Percentiles rank a stretch among this genome's conserved stretches.
Conservation (phyloP, 2,113 vertebrate genomes). For the Aptenodytes patagonicus region DNA sequence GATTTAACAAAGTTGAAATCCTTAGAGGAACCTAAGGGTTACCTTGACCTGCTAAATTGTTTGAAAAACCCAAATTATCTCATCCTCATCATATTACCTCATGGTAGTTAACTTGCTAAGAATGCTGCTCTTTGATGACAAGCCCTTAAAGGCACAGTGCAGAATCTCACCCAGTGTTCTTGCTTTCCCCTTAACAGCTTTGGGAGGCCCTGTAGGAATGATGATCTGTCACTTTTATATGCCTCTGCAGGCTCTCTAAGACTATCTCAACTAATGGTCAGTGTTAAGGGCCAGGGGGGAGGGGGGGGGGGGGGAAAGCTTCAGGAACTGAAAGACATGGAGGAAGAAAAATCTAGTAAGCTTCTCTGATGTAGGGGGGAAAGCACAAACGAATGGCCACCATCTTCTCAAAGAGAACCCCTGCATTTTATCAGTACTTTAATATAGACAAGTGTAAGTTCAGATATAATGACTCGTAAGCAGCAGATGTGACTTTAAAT, state of each 20-base stretch:
- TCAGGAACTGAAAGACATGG: not conserved
- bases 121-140: slow-evolving; percentile 1
- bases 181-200: not conserved
- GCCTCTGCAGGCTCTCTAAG: not conserved
- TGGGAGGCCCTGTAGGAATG: not conserved
- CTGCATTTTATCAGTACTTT: not conserved
- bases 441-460: not conserved
- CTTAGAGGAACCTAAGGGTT: not conserved
- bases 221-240: not conserved
- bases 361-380: not conserved
- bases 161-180: not conserved
- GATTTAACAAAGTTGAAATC: not conserved
- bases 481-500: not conserved
- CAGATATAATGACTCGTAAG: not conserved
- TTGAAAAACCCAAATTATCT: slow-evolving; percentile 19
- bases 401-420: not conserved
- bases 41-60: not conserved
- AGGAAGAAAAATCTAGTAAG: not conserved
- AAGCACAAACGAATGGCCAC: not conserved
- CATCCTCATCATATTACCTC: not conserved
- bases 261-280: not conserved
- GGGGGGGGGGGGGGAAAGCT: no score
- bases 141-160: slow-evolving; percentile 19
- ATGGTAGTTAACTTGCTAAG: not conserved
- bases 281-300: not conserved